A percentile compares a stretch with the other conserved stretches of the same genome.
phyloP scores from a whole-genome alignment of 2,888 invertebrate species.

The Chaitophorus viminalis region DNA sequence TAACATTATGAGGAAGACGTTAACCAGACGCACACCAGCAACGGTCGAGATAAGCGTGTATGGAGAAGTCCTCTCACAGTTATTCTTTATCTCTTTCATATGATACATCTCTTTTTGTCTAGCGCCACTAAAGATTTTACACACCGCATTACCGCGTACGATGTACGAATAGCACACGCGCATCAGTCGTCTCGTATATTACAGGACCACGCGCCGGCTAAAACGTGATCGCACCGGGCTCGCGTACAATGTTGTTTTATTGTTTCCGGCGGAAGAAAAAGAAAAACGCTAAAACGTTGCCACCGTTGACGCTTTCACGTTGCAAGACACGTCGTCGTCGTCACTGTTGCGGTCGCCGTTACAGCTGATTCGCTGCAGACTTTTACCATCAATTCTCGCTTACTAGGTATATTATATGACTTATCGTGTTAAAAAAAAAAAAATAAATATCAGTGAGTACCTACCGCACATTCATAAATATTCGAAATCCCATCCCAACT shows the following conservation, averaged over 20 bases:
- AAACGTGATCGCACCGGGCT: slow-evolving; percentile 16
- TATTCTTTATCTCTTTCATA: background rate
- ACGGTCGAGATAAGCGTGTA: background rate
- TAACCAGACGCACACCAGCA: background rate
- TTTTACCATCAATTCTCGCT: too few species aligned
- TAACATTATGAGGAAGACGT: background rate
- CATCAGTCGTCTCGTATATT: slow-evolving; percentile 18
- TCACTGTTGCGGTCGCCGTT: background rate
- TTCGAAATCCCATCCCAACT: too few species aligned
- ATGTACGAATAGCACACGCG: background rate
- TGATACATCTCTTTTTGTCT: background rate
- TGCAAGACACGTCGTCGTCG: slow-evolving; percentile 5
- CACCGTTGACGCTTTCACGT: background rate
- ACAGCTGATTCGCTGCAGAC: too few species aligned
- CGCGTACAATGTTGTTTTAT: background rate
- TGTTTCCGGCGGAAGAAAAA: background rate
- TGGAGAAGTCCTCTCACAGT: too few species aligned
- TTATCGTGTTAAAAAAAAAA: background rate
- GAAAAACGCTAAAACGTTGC: background rate
- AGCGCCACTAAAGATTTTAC: background rate
- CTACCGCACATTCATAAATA: background rate
- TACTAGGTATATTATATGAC: too few species aligned
- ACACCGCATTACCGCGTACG: too few species aligned
- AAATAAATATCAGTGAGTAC: background rate
- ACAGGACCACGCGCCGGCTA: background rate